Conservation (phyloP, 1,140 invertebrate species). For the Neodiprion lecontei region DNA sequence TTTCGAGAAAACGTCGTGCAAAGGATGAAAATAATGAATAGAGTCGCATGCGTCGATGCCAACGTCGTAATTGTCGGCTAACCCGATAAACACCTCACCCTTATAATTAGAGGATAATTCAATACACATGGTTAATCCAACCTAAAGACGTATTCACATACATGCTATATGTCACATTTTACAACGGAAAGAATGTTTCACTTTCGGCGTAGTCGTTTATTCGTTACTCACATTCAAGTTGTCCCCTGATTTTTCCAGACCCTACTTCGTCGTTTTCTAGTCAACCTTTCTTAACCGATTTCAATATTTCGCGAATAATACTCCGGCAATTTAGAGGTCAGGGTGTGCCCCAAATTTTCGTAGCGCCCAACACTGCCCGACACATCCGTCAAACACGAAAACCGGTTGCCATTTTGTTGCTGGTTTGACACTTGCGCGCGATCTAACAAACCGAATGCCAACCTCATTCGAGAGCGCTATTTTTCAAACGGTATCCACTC, state of each 20-base stretch:
- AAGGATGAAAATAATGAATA: not conserved
- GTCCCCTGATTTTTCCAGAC: not conserved
- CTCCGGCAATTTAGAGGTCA: slow-evolving; percentile 6
- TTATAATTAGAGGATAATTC: not conserved
- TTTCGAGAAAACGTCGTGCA: not conserved
- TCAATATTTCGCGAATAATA: not conserved
- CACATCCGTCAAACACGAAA: slow-evolving; percentile 44
- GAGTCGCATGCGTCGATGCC: not conserved
- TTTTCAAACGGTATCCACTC: not conserved
- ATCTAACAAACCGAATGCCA: not conserved
- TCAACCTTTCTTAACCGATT: not conserved
- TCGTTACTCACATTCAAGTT: not conserved
- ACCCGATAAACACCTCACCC: not conserved
- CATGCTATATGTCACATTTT: not conserved
- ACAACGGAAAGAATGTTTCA: not conserved
- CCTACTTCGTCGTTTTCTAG: not conserved
- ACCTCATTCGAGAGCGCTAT: not conserved
- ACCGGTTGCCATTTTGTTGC: slow-evolving; percentile 42
- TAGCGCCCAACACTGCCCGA: slow-evolving; percentile 30
- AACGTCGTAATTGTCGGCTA: not conserved
- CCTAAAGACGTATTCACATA: not conserved
- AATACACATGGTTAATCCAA: not conserved
- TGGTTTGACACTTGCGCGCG: not conserved
- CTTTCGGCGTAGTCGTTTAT: not conserved
- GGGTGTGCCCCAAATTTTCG: slow-evolving; percentile 39